Evolutionary conservation across 2,113 vertebrate species (phyloP), one percentile per base, ranked within the genome.

Genomic region (Nannobrachium achirus): DNA sequence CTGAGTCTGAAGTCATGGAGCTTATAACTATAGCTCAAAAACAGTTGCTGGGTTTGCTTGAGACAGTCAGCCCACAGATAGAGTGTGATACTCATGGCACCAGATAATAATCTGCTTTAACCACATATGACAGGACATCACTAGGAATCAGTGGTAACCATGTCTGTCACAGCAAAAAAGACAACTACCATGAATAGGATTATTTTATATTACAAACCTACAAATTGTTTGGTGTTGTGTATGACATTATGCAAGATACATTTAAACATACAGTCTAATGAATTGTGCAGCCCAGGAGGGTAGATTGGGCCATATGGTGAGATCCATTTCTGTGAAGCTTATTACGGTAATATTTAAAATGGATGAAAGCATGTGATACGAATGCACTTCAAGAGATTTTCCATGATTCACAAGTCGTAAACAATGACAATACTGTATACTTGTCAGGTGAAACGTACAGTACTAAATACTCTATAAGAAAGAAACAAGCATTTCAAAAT

Each of bases 171-270:
- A 56, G 50, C 75, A 64, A 57, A 64, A 60, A 66, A 63, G 75
- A 83, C 58, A 76, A 66, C 68, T 60, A 42, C 60, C 40, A 33
- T 64, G 51, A 45, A 66, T 52, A 61, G 65, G 41, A 38, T 38
- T 42, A 60, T 4, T 86, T 73, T 62, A 63, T 19, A 71, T 56
- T 39, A 59, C 0, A 69, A 70, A 0, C 33, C 59, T 78, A 68
- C 69, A 69, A 78, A 80, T 18, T 71, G 69, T 3, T 33, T 33
- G 59, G 69, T 56, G 50, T 69, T 66, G 66, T 61, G 61, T 70
- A 58, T 76, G 73, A 81, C 74, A 76, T 80, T 78, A 82, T 66
- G 66, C 72, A 60, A 79, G 64, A 68, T 59, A 38, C 51, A 67
- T 73, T 73, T 39, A 73, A 65, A 57, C 45, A 63, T 45, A 56